Conservation (phyloP, 2,888 invertebrate genomes). For the Heliconius ethilla region DNA sequence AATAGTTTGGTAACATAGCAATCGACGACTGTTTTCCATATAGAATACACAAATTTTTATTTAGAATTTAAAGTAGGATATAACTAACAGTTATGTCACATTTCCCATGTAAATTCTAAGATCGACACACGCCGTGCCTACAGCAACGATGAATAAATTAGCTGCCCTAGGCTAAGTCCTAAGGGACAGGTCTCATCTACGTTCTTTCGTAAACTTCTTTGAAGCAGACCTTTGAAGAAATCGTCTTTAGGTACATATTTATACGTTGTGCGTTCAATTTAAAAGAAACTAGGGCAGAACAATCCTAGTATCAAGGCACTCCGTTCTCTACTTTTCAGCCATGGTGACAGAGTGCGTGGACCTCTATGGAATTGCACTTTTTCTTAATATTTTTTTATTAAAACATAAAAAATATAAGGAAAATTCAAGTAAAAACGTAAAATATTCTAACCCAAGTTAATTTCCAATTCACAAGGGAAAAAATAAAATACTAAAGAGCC, state of each 20-base stretch:
- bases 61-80: background rate
- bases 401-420: constrained; percentile 2
- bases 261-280: background rate
- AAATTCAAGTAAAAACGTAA: background rate
- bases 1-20: background rate
- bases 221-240: constrained; percentile 13
- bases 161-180: constrained; percentile 61
- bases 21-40: too few species aligned
- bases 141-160: constrained; percentile 68
- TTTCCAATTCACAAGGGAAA: constrained; percentile 8
- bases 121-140: constrained; percentile 20
- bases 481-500: background rate
- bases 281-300: background rate
- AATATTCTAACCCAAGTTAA: constrained; percentile 2
- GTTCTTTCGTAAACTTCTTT: constrained; percentile 6
- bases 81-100: background rate
- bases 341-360: too few species aligned
- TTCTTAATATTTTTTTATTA: too few species aligned
- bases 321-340: background rate
- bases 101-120: background rate
- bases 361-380: too few species aligned
- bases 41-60: background rate
- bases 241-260: background rate
- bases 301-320: background rate
- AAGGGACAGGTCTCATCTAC: constrained; percentile 56